A percentile compares a stretch with the other conserved stretches of the same genome.
Conservation (phyloP, 2,888 invertebrate genomes). For the Caenorhabditis zanzibari region DNA sequence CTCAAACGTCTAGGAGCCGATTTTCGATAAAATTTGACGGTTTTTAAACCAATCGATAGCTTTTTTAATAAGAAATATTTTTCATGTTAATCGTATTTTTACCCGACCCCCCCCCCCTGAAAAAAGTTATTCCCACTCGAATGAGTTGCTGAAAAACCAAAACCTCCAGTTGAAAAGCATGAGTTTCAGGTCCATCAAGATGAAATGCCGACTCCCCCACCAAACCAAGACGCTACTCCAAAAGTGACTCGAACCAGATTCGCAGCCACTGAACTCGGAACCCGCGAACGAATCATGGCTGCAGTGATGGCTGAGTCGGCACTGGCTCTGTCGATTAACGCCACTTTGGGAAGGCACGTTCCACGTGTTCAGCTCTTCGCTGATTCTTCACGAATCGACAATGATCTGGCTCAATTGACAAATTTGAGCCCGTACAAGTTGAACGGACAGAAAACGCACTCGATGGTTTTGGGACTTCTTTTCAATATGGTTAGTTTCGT, state of each 20-base stretch:
- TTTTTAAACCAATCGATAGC: too few species aligned
- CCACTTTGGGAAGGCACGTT: constrained; percentile 88
- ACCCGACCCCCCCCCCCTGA: too few species aligned
- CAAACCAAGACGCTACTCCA: constrained; percentile 65
- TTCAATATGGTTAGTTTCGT: constrained; percentile 68
- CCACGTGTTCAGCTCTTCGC: constrained; percentile 75
- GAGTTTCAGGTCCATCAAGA: constrained; percentile 66
- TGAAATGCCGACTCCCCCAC: constrained; percentile 59
- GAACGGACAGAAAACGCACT: constrained; percentile 74
- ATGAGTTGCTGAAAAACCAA: too few species aligned
- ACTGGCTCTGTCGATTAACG: constrained; percentile 91
- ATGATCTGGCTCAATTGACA: constrained; percentile 73
- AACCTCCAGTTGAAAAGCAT: neutral
- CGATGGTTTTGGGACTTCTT: constrained; percentile 67
- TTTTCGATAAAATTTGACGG: too few species aligned
- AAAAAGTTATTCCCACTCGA: too few species aligned
- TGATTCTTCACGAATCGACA: constrained; percentile 77
- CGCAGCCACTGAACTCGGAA: constrained; percentile 95
- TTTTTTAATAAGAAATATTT: too few species aligned
- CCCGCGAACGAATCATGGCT: constrained; percentile 92
- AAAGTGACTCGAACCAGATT: constrained; percentile 89
- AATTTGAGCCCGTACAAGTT: constrained; percentile 76
- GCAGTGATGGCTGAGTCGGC: constrained; percentile 90
- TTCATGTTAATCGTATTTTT: too few species aligned
- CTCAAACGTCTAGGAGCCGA: too few species aligned